Evolutionary conservation across 2,797 vertebrate species (phyloP).

Genomic region (Bufotes viridis): DNA sequence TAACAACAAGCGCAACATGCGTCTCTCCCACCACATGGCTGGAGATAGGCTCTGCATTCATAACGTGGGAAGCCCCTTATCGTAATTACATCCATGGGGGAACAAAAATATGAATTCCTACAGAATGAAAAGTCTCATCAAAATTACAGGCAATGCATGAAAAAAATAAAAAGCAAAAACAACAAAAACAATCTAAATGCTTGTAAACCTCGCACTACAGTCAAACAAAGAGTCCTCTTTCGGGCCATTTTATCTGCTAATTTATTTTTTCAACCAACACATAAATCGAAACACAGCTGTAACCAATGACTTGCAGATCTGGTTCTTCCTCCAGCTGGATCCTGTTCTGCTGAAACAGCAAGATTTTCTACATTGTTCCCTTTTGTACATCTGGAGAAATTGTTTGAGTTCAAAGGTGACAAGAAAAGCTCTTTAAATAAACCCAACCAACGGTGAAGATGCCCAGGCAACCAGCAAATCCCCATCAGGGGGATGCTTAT

Average conservation of each 20-base stretch:
- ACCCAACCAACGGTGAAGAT: constrained; percentile 76
- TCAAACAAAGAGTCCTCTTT: constrained; percentile 85
- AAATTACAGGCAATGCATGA: constrained; percentile 77
- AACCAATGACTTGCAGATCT: constrained; percentile 91
- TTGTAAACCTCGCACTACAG: constrained; percentile 78
- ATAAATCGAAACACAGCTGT: constrained; percentile 96
- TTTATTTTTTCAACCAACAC: constrained; percentile 97
- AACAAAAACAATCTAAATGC: constrained; percentile 72
- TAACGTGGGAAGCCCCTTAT: background rate
- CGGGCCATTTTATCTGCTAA: constrained; percentile 87
- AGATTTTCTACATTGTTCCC: constrained; percentile 84
- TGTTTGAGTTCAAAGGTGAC: constrained; percentile 86
- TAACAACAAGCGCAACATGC: background rate
- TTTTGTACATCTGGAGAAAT: constrained; percentile 94
- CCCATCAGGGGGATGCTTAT: constrained; percentile 54
- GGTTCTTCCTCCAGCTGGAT: constrained; percentile 88
- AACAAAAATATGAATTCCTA: constrained; percentile 67
- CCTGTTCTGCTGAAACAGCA: constrained; percentile 91
- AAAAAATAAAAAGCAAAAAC: constrained; percentile 70
- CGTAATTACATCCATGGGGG: constrained; percentile 70
- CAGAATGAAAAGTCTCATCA: background rate
- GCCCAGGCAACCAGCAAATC: constrained; percentile 56
- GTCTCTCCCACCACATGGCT: background rate
- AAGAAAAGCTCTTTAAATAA: constrained; percentile 89
- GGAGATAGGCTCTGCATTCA: background rate